Base-by-base conservation (phyloP, 2,888 invertebrate species). In the Siphlonurus alternatus region DNA sequence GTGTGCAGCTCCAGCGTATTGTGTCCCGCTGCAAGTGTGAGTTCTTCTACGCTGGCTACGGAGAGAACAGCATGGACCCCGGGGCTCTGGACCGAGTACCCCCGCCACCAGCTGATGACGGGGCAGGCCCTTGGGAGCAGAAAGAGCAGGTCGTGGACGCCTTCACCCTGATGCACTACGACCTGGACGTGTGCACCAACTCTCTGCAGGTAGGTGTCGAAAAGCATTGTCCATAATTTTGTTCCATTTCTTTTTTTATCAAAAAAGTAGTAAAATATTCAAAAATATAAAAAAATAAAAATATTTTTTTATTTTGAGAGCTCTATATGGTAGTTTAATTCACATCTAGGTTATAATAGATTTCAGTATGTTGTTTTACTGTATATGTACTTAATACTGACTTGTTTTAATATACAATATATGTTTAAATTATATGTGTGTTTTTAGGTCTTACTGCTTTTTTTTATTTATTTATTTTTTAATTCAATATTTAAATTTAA, bases 21-120 rank as follows among this genome's bases (percentile, higher is more conserved):
- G 97, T 98, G 18, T 96, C 96, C 0, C 83, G 96, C 1, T 98
- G 99, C 78, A 92, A 92, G 73, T 99, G 98, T 77, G 97, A 98
- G 79, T 95, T 99, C 77, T 96, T 94, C 79, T 99, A 95, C 75
- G 93, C 92, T 63, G 88, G 89, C 67, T 96, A 93, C 73, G 95
- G 95, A 62, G 92, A 93, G 72, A 87, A 86, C 63, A 81, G 82
- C 67, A 82, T 86, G 66, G 87, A 87, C 71, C 83, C 84, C 0
- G 79, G 78, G 38, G 78, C 78, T 2, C 74, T 85, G 1, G 81
- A 81, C 56, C 82, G 84, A 70, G 81, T 86, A 10, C 84, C 86
- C 1, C 85, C 86, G 0, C 88, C 88, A 2, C 73, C 71, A 23
- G 80, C 81, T 0, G 86, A 86, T 71, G 85, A 85, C 68, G 66